Conservation (phyloP, 2,113 vertebrate species). For the Lycocorax pyrrhopterus region DNA sequence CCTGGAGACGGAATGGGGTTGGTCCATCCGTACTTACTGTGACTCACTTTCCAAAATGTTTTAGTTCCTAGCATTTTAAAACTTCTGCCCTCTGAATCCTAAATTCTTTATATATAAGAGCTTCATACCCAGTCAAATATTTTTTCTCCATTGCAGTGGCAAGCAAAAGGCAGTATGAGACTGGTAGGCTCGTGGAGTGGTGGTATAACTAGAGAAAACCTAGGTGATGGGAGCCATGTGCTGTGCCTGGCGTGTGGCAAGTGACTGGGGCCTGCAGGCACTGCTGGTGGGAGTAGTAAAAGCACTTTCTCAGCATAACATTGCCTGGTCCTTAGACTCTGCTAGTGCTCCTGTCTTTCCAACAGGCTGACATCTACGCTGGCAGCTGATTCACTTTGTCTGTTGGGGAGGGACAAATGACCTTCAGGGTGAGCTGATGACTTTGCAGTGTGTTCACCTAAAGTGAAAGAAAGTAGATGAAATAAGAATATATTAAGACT, state of each 20-base stretch:
- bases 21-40: neutral
- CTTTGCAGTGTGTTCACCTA: neutral
- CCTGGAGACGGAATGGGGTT: rapidly evolving
- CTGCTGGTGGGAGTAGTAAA: neutral
- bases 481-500: neutral
- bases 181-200: neutral
- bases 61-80: neutral
- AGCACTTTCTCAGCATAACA: neutral
- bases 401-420: neutral
- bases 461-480: neutral
- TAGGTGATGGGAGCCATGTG: neutral
- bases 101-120: neutral
- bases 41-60: neutral
- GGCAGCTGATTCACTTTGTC: neutral
- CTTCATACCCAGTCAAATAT: neutral
- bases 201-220: neutral
- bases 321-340: neutral
- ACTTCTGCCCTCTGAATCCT: neutral
- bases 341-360: neutral
- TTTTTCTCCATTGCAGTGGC: neutral
- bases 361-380: rapidly evolving
- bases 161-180: neutral
- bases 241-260: neutral
- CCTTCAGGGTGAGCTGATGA: neutral
- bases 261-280: neutral